These are phyloP conservation scores for Hydrophis major DNA, from an alignment of 2,797 vertebrate genomes.

Conservation along the genomic window DNA sequence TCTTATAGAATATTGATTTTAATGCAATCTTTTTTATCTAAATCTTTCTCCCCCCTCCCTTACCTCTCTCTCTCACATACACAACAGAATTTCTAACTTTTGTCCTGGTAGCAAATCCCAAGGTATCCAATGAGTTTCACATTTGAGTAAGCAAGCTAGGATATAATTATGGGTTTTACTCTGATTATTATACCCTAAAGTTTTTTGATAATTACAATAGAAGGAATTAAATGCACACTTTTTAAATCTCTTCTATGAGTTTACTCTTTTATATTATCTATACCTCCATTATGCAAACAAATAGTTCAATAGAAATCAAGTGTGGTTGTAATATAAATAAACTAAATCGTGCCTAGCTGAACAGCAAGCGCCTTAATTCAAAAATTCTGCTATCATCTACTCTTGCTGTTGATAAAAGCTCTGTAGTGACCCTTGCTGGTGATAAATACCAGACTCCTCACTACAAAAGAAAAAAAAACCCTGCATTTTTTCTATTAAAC, in stretches of 20 bases:
- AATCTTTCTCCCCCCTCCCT: not conserved
- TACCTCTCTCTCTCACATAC: not conserved
- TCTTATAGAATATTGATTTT: not conserved
- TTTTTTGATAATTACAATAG: not conserved
- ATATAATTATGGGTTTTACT: not conserved
- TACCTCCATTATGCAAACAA: not conserved
- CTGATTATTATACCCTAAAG: not conserved
- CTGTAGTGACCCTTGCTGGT: slow-evolving; percentile 75
- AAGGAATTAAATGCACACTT: not conserved
- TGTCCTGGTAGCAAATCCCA: not conserved
- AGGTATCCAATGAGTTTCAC: not conserved
- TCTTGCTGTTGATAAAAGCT: slow-evolving; percentile 63
- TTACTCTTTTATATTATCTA: not conserved
- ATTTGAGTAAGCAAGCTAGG: not conserved
- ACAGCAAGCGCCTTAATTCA: slow-evolving; percentile 44
- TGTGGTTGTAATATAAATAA: slow-evolving; percentile 5
- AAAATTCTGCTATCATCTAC: slow-evolving; percentile 51
- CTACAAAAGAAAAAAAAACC: slow-evolving; percentile 52
- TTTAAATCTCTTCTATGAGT: not conserved
- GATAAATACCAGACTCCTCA: slow-evolving; percentile 74
- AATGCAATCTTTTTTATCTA: not conserved
- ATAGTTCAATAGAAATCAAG: slow-evolving; percentile 36
- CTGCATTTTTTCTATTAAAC: slow-evolving; percentile 66
- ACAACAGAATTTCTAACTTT: not conserved
- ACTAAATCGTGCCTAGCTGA: slow-evolving; percentile 33